Conservation (phyloP, 2,888 invertebrate species). For the Gisinianus flammeolus region DNA sequence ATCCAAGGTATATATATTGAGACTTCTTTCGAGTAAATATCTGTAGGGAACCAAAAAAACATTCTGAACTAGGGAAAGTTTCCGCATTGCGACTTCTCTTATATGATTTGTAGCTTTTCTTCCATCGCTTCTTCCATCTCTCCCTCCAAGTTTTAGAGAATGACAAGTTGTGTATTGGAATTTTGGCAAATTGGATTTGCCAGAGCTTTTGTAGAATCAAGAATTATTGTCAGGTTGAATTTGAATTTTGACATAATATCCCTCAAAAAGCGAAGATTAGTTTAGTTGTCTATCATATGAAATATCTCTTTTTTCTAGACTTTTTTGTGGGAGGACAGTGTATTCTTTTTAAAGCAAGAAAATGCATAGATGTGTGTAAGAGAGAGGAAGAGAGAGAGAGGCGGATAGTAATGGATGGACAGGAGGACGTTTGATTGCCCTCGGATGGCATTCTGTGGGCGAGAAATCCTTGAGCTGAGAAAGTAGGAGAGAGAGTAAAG, state of each 20-base stretch:
- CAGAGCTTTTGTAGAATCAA: background rate
- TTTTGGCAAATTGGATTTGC: background rate
- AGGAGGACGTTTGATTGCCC: slow-evolving; percentile 21
- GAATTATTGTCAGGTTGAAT: background rate
- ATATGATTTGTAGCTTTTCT: background rate
- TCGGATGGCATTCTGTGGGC: background rate
- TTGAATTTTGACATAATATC: background rate
- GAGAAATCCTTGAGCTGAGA: background rate
- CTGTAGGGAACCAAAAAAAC: too few species aligned
- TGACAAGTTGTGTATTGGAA: background rate
- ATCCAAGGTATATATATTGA: too few species aligned
- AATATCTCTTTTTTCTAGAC: background rate
- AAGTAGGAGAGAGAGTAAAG: background rate
- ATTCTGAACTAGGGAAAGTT: too few species aligned
- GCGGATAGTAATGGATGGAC: slow-evolving; percentile 23
- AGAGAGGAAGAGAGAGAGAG: background rate
- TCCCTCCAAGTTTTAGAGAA: background rate
- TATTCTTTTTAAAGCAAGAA: background rate
- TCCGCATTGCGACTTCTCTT: too few species aligned
- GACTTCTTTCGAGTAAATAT: too few species aligned
- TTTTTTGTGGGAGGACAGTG: background rate
- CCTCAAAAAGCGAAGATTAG: background rate
- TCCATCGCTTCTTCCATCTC: background rate
- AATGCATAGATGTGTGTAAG: background rate
- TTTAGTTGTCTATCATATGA: background rate